Evolutionary conservation across 2,888 invertebrate genomes (phyloP).

Genomic region (Hydraecia micacea): DNA sequence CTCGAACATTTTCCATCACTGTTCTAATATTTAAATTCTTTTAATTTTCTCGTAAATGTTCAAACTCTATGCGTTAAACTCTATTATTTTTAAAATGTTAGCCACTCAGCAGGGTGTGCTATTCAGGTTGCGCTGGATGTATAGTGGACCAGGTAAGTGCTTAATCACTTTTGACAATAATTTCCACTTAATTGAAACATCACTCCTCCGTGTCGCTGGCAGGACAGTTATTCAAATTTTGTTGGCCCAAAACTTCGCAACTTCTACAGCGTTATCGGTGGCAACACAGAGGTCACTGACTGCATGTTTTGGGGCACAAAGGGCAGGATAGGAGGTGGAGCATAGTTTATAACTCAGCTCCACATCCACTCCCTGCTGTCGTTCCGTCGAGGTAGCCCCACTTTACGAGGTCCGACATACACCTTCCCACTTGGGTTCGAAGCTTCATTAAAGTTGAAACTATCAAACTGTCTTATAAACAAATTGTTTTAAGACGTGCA

Average conservation of each 20-base stretch:
- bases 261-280: not conserved
- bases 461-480: not conserved
- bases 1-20: not conserved
- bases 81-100: not conserved
- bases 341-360: not conserved
- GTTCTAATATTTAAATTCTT: not conserved
- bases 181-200: not conserved
- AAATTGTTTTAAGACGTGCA: not conserved
- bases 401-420: not conserved
- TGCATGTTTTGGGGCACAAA: not conserved
- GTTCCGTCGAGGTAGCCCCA: too few species aligned
- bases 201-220: not conserved
- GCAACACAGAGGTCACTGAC: not conserved
- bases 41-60: not conserved
- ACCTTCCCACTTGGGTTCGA: not conserved
- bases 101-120: too few species aligned
- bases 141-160: not conserved
- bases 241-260: not conserved
- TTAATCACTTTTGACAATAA: not conserved
- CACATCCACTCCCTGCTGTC: not conserved
- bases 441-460: not conserved
- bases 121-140: not conserved
- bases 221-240: not conserved
- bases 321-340: not conserved
- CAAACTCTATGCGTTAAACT: too few species aligned